Base-by-base conservation (phyloP, 2,888 invertebrate genomes). In the Perithous albicinctus region DNA sequence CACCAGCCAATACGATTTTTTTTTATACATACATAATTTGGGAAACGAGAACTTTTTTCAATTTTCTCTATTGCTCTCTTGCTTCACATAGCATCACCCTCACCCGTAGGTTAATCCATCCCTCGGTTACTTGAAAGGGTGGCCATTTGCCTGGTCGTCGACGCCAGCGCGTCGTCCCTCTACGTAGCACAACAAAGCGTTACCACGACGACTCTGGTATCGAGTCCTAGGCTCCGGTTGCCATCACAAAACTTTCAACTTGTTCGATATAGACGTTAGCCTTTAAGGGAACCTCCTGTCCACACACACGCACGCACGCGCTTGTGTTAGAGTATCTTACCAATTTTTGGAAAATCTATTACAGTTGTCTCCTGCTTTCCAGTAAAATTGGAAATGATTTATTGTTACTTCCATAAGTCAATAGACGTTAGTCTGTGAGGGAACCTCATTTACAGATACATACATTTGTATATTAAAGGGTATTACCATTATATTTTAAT, bases 241-340 rank as follows among this genome's bases (percentile, higher is more conserved):
- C 92, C 92, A 92, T 91, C 92, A 92, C 92, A 92, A 92, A 92
- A 89, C 89, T 90, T 87, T 82, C 83, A 87, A 88, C 89, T 88
- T 89, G 88, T 87, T 59, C 75, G 87, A 88, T 87, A 43, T 56
- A 69, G 23, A 69, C 23, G 23, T 63, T 41, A 18, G 35, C 3
- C 18, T 7, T 1, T 7, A 15, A 1, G 6, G 15, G 1, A 15
- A 35, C 2, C 3, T 32, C 2, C 59, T 32, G 15, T n/a, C n/a
- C 18, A 59, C 59, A 35, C 32, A 32, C 15, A n/a, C 10, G 4
- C 12, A 29, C 6, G 15, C 3, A 12, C n/a, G n/a, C n/a, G n/a
- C n/a, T n/a, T n/a, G n/a, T n/a, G n/a, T n/a, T n/a, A 18, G 18
- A 8, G 7, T 8, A 20, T 48, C 20, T 20, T 20, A 8, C 8